These are phyloP conservation scores for Griposia aprilina DNA, from an alignment of 2,888 invertebrate species.

Conservation along the genomic window DNA sequence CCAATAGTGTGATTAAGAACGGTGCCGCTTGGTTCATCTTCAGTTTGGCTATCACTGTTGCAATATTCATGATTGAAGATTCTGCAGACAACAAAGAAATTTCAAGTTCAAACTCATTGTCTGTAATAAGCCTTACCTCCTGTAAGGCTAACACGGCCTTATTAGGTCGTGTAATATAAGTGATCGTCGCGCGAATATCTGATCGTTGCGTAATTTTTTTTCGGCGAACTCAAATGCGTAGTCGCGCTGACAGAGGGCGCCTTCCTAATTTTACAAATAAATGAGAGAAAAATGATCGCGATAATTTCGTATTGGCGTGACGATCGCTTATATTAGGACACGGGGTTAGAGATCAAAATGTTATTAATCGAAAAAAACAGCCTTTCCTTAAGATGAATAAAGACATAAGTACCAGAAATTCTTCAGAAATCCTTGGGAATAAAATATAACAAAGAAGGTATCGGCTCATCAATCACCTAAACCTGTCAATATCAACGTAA, in stretches of 20 bases:
- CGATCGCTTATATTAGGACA: not conserved
- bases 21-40: slow-evolving; percentile 23
- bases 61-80: slow-evolving; percentile 21
- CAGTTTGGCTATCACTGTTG: slow-evolving; percentile 9
- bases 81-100: not conserved
- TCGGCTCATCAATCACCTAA: slow-evolving; percentile 25
- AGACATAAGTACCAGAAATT: not conserved
- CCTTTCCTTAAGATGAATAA: not conserved
- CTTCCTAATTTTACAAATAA: not conserved
- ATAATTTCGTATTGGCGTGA: not conserved
- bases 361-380: not conserved
- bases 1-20: not conserved
- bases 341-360: too few relatives aligned
- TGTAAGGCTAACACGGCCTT: not conserved
- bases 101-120: not conserved
- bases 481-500: slow-evolving; percentile 23
- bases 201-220: not conserved
- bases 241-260: not conserved
- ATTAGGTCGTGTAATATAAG: not conserved
- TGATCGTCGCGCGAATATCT: not conserved
- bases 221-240: not conserved
- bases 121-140: too few relatives aligned
- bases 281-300: not conserved
- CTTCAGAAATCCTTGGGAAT: slow-evolving; percentile 5
- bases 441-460: slow-evolving; percentile 19